Percentiles rank a stretch among this genome's conserved stretches.
phyloP scores from a whole-genome alignment of 2,797 vertebrate species.

The Coregonus suidteri region DNA sequence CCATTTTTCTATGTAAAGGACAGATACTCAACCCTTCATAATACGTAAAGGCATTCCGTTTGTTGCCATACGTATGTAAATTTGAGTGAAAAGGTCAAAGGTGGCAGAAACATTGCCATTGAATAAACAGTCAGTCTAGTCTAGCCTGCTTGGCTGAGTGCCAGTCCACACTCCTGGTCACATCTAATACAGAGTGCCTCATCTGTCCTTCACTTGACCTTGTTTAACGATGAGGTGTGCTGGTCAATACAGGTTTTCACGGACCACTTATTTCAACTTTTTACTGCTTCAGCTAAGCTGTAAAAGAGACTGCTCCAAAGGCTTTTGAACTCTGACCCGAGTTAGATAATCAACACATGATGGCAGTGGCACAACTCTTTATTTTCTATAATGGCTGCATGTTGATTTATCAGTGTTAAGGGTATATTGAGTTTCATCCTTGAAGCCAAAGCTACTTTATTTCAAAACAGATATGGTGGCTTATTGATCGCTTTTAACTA shows the following conservation, averaged over 20 bases:
- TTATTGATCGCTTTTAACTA: not conserved
- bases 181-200: constrained; percentile 53
- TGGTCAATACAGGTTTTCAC: constrained; percentile 70
- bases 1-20: too few species aligned
- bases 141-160: constrained; percentile 19
- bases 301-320: constrained; percentile 12
- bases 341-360: constrained; percentile 19
- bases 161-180: constrained; percentile 38
- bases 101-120: too few species aligned
- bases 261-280: constrained; percentile 55
- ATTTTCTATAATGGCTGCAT: constrained; percentile 11
- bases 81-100: too few species aligned
- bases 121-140: constrained; percentile 27
- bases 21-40: too few species aligned
- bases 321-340: constrained; percentile 19
- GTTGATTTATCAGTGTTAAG: constrained; percentile 8
- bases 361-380: constrained; percentile 2
- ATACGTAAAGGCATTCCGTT: too few species aligned
- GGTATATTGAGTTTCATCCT: constrained; percentile 20
- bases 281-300: constrained; percentile 32
- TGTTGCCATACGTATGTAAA: too few species aligned
- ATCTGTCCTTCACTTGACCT: constrained; percentile 66
- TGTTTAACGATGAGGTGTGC: constrained; percentile 51
- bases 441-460: not conserved
- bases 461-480: not conserved